Conservation (phyloP, 2,113 vertebrate genomes). For the Scophthalmus maximus region DNA sequence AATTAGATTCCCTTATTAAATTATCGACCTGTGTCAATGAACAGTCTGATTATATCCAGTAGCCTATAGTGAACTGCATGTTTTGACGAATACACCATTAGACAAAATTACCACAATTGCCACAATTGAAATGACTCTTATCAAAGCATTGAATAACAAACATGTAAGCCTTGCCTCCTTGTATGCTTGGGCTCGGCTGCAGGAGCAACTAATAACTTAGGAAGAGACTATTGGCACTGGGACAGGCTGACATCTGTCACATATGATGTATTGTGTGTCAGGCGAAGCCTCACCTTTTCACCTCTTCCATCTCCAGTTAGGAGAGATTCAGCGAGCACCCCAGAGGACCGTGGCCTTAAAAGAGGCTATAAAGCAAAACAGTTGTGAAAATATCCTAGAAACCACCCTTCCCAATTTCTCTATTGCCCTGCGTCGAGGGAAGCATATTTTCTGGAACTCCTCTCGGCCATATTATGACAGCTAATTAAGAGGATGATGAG, state of each 20-base stretch:
- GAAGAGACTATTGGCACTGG: slow-evolving; percentile 23
- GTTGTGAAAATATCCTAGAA: slow-evolving; percentile 70
- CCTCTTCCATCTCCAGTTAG: slow-evolving; percentile 60
- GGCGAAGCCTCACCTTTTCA: slow-evolving; percentile 56
- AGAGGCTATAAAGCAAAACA: slow-evolving; percentile 61
- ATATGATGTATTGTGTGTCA: slow-evolving; percentile 60
- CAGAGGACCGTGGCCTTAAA: slow-evolving; percentile 59
- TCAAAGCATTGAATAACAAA: not conserved
- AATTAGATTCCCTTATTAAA: not conserved
- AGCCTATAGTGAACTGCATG: not conserved
- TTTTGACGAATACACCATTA: no score
- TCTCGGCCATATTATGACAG: slow-evolving; percentile 80
- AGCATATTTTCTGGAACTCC: slow-evolving; percentile 72
- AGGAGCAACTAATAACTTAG: slow-evolving; percentile 28
- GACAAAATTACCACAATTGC: no score
- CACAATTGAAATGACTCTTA: not conserved
- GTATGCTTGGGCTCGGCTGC: not conserved
- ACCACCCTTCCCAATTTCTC: slow-evolving; percentile 44
- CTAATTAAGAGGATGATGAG: slow-evolving; percentile 82
- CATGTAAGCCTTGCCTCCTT: not conserved
- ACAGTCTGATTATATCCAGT: not conserved
- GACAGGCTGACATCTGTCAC: slow-evolving; percentile 60
- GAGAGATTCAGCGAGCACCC: slow-evolving; percentile 41
- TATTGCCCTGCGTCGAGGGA: slow-evolving; percentile 64
- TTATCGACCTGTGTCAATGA: not conserved